Evolutionary conservation across 1,140 invertebrate genomes (phyloP), one percentile per base, ranked within the genome.

Genomic region (Leguminivora glycinivorella): DNA sequence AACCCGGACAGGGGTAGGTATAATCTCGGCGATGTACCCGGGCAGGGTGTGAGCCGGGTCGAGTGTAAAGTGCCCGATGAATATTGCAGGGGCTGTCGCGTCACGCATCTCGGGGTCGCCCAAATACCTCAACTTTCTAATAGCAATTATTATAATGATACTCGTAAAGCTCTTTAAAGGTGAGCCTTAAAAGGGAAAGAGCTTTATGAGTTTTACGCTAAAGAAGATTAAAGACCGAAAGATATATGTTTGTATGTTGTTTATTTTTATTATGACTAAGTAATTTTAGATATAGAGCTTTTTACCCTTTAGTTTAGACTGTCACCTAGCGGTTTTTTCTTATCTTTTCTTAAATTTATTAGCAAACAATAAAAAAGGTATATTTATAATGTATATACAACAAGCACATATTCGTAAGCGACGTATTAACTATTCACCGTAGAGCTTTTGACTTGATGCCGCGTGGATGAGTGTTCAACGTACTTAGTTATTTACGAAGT

Each of bases 61-160:
- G 78, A 74, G 77, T 76, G 81, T 78, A 80, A 83, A 83, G 84
- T 83, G 82, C 72, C 72, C 73, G 69, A 83, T 89, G 82, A 89
- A 89, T 89, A 87, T 85, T 89, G 79, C 79, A 86, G 69, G 66
- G 76, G 72, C 70, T 77, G 84, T 80, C 70, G 38, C 78, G 73
- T 80, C 82, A 77, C 79, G 77, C 76, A 70, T 66, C 19, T 52
- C 40, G 19, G 25, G 25, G 34, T 17, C 56, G 43, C 14, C 25
- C 19, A 34, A 63, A 9, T 29, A n/a, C n/a, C 25, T 63, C 14
- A 31, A 63, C 58, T 63, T 63, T 63, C 58, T 19, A 63, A 63
- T 63, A 34, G 58, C 29, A 63, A 63, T 34, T 63, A 63, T 63
- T 63, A 63, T 63, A 63, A 63, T 63, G 58, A 63, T 29, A 17